Base-by-base conservation (phyloP, 2,113 vertebrate genomes). In the Hypanus sabinus region DNA sequence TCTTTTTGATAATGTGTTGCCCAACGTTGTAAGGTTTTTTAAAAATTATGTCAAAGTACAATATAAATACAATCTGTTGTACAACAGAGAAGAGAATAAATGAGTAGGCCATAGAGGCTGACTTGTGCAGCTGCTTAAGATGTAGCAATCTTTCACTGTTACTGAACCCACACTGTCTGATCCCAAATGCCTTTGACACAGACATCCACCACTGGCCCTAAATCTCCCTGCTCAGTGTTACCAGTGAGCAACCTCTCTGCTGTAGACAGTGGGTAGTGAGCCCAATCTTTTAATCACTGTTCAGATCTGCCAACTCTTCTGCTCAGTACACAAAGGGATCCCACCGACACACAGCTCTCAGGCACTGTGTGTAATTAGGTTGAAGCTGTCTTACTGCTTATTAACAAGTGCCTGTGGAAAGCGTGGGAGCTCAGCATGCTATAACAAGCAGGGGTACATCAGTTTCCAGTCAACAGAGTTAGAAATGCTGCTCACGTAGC, bases 371-470 rank as follows among this genome's bases (percentile, higher is more conserved):
- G 83, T 88, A 88, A 88, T 88, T 88, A 88, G 57, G 83, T 88
- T 6, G 83, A 88, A 88, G 60, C 83, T 62, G 55, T 88, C 83
- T 88, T 88, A 87, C 27, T 62, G 83, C 83, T 88, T 88, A 88
- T 88, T 88, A 88, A 88, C 83, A 88, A 88, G 83, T 88, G 83
- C 57, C 83, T 88, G 24, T 88, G 83, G 83, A 30, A 60, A 88
- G 83, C 27, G 57, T 88, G 83, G 55, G 83, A 88, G 83, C 83
- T 62, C 57, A 88, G 83, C 55, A 88, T n/a, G 83, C 10, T 62
- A 62, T 5, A 88, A 88, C 57, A 88, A n/a, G 75, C 75, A n/a
- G 57, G 62, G 83, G 83, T 88, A 62, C 55, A 62, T n/a, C 83
- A 33, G 83, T n/a, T n/a, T 62, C 79, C 79, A 81, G 33, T 81